These are phyloP conservation scores for Eubucco bourcierii DNA, from an alignment of 2,113 vertebrate species.

Conservation along the genomic window DNA sequence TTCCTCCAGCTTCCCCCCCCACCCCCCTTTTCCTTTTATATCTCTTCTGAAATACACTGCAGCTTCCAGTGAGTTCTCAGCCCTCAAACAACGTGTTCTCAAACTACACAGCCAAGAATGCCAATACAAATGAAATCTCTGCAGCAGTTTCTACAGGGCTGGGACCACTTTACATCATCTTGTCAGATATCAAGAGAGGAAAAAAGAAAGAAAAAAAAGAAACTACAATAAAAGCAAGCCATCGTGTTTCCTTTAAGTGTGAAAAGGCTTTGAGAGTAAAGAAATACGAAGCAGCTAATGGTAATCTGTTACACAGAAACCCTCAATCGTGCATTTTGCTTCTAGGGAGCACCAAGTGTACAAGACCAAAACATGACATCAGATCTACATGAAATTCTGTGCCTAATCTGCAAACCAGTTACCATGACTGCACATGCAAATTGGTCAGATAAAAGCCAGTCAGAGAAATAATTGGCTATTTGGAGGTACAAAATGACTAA, in stretches of 20 bases:
- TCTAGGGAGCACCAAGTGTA: background rate
- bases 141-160: background rate
- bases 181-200: background rate
- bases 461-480: conserved; percentile 66
- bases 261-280: background rate
- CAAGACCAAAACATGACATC: background rate
- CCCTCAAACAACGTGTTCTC: background rate
- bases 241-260: background rate
- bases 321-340: background rate
- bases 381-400: conserved; percentile 43
- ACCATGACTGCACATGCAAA: conserved; percentile 71
- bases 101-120: background rate
- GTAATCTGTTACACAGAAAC: background rate
- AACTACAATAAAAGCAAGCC: background rate
- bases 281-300: background rate
- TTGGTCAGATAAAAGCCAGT: conserved; percentile 67
- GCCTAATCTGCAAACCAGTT: conserved; percentile 62
- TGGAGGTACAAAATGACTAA: conserved; percentile 64
- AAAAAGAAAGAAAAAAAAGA: background rate
- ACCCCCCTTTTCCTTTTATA: background rate
- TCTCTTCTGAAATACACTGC: background rate
- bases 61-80: background rate
- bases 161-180: background rate
- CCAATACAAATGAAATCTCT: conserved; percentile 29
- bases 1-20: background rate